phyloP scores from a whole-genome alignment of 2,797 vertebrate genomes.

The Odontamblyopus rebecca region DNA sequence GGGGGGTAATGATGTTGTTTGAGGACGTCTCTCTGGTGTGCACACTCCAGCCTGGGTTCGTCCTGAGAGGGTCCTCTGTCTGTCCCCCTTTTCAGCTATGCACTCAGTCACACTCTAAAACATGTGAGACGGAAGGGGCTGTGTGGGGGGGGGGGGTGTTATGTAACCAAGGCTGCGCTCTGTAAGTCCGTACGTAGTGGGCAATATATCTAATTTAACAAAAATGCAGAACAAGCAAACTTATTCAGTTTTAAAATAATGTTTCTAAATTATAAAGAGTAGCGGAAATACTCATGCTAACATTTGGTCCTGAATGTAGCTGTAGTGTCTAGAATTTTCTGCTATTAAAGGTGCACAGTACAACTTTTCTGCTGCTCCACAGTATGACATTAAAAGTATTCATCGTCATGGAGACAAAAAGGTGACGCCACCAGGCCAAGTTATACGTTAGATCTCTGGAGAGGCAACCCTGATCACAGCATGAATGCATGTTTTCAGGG shows the following conservation, averaged over 20 bases:
- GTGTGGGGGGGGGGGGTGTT: conserved; percentile 48
- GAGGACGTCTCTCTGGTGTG: conserved; percentile 38
- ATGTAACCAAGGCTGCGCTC: conserved; percentile 66
- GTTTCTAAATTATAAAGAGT: neutral
- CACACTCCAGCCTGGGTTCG: conserved; percentile 34
- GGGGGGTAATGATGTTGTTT: conserved; percentile 53
- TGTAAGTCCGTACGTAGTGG: conserved; percentile 29
- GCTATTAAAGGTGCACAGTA: neutral
- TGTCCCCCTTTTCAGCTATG: conserved; percentile 62
- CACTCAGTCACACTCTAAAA: conserved; percentile 74
- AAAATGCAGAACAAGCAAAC: neutral
- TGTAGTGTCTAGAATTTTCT: neutral
- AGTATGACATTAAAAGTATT: too few relatives aligned
- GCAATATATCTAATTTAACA: neutral
- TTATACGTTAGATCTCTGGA: too few relatives aligned
- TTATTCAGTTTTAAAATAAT: neutral
- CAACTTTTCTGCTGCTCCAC: neutral
- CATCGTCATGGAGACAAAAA: too few relatives aligned
- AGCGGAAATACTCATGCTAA: neutral
- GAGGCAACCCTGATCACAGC: too few relatives aligned
- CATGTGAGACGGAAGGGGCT: conserved; percentile 62
- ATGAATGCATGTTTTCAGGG: too few relatives aligned
- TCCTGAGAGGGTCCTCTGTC: conserved; percentile 69
- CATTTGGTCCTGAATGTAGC: neutral
- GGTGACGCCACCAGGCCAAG: too few relatives aligned